Evolutionary conservation across 2,113 vertebrate genomes (phyloP).

Genomic region (Corythornis cristatus): DNA sequence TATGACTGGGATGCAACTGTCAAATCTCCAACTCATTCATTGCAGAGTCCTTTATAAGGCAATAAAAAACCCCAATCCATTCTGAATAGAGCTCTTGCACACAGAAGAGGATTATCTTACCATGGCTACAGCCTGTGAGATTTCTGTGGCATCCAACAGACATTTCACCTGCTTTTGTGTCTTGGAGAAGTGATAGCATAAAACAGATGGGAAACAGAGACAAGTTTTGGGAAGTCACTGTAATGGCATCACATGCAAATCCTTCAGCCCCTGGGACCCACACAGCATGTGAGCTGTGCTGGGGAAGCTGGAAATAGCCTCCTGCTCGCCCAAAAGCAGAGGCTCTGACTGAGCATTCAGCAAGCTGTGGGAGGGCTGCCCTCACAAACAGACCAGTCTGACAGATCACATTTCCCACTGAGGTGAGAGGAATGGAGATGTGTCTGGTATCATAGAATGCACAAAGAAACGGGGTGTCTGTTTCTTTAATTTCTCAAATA

Average conservation of each 20-base stretch:
- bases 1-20: background rate
- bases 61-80: background rate
- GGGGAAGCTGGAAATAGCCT: background rate
- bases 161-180: background rate
- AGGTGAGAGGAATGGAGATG: background rate
- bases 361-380: background rate
- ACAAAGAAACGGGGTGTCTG: background rate
- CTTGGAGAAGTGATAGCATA: background rate
- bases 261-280: background rate
- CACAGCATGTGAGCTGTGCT: accelerated
- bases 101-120: background rate
- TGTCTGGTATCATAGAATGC: background rate
- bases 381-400: background rate
- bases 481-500: background rate
- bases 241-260: background rate
- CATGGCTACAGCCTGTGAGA: background rate
- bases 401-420: background rate
- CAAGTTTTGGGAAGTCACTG: background rate
- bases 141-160: background rate
- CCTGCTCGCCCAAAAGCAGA: background rate
- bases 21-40: background rate
- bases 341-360: background rate
- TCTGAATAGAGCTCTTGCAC: background rate
- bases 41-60: background rate
- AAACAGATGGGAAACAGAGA: background rate